A percentile compares a stretch with the other conserved stretches of the same genome.
Evolutionary conservation across 2,797 vertebrate species (phyloP).

Genomic region (Buceros bicornis): DNA sequence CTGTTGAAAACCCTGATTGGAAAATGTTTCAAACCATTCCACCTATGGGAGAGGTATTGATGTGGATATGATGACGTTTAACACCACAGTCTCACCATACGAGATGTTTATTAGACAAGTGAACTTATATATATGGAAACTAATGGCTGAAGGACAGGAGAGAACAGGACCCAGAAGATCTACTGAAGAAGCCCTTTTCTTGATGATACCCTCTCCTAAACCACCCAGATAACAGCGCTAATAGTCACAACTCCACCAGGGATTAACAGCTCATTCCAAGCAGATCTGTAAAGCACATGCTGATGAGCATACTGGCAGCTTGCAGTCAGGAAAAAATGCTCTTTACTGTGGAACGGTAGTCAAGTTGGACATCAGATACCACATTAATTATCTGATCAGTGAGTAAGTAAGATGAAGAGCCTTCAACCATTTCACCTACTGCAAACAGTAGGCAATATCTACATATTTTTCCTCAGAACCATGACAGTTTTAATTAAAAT

Average conservation of each 20-base stretch:
- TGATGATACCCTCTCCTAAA: not conserved
- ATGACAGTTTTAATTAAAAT: not conserved
- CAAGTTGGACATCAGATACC: not conserved
- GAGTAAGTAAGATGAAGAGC: not conserved
- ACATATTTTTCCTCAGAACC: not conserved
- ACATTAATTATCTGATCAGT: not conserved
- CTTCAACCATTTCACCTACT: not conserved
- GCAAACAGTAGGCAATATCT: not conserved
- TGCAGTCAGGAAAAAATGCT: not conserved
- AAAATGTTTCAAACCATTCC: not conserved
- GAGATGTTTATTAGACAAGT: not conserved
- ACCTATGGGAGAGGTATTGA: not conserved
- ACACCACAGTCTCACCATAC: not conserved
- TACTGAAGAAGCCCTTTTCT: not conserved
- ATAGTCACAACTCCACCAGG: not conserved
- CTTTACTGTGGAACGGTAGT: not conserved
- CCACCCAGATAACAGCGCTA: rapidly evolving
- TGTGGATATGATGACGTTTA: not conserved
- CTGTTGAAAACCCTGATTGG: not conserved
- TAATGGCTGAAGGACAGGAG: not conserved
- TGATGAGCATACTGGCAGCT: not conserved
- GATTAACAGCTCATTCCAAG: conserved; percentile 26
- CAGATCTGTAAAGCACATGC: not conserved
- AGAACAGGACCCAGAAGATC: not conserved
- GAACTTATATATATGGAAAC: not conserved